A percentile compares a stretch with the other conserved stretches of the same genome.
phyloP scores from a whole-genome alignment of 1,140 invertebrate species.

The Drosophila pruinosa region DNA sequence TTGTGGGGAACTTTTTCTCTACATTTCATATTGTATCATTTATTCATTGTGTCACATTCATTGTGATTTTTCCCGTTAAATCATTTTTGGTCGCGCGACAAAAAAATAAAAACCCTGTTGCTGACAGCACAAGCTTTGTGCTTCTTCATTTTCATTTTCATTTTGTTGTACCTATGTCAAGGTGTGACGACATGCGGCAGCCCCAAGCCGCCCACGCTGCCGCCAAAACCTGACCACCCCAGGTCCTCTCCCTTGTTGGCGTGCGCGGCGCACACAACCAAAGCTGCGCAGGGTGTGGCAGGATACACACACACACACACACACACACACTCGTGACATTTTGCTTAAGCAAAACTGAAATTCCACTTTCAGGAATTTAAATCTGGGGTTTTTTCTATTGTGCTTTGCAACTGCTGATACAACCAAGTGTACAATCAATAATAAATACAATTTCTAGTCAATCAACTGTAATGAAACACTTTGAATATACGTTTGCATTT shows the following conservation, averaged over 20 bases:
- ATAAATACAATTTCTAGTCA: background rate
- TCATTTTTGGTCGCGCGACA: background rate
- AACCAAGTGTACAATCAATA: background rate
- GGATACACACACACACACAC: constrained; percentile 27
- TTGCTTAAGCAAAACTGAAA: background rate
- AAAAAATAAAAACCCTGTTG: constrained; percentile 1
- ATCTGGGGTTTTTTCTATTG: too few species aligned
- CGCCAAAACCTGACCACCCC: background rate
- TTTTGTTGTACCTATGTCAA: constrained; percentile 44
- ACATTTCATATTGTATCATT: background rate
- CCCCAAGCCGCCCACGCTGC: background rate
- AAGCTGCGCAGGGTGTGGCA: constrained; percentile 56
- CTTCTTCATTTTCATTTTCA: background rate
- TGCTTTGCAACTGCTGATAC: background rate
- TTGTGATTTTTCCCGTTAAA: background rate
- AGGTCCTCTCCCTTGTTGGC: constrained; percentile 8
- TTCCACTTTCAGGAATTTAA: constrained; percentile 2
- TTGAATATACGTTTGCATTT: constrained; percentile 1
- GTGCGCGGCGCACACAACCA: constrained; percentile 31
- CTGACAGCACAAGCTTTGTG: background rate
- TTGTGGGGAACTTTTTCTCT: background rate
- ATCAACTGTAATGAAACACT: constrained; percentile 14
- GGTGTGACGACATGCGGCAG: constrained; percentile 36
- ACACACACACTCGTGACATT: background rate
- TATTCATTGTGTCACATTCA: background rate